Base-by-base conservation (phyloP, 2,888 invertebrate genomes). In the Drosophila anceps region DNA sequence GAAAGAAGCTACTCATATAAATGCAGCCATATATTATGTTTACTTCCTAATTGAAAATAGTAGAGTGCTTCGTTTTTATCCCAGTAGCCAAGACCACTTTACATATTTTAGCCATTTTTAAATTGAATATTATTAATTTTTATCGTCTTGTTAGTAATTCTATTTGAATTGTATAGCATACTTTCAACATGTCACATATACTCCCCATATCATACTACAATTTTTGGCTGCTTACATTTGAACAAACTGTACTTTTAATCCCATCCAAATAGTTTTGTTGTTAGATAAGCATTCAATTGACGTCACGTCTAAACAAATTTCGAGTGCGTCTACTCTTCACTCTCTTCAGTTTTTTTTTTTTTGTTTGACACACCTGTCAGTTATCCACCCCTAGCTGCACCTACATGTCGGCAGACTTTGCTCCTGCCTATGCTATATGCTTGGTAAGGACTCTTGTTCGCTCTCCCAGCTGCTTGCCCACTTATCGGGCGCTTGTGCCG, bases 331-430 rank as follows among this genome's bases (percentile, higher is more conserved):
- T 66, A 48, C 57, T 48, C n/a, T 24, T 24, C 24, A 24, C 24
- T 44, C 44, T 33, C 24, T 35, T 53, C 61, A 13, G n/a, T n/a
- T n/a, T n/a, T 10, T 29, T 18, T 43, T 18, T 46, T 46, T 46
- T 61, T 64, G 55, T 50, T 37, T 35, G 20, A 31, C 88, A 69
- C 81, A 84, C 88, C 84, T 84, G 84, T 79, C 82, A 84, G 84
- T 69, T 77, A 82, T n/a, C 70, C 69, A 88, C 84, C 84, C 88
- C 61, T 46, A 46, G 27, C 27, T 39, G 43, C 64, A 41, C 60
- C 65, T 69, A 79, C 71, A 69, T 69, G 78, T 83, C 76, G 68
- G 68, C 75, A 61, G 61, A 18, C 50, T 62, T 48, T 64, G 43
- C 55, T 57, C 51, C 69, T 69, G 61, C 63, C 62, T 68, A 58